phyloP scores from a whole-genome alignment of 1,140 invertebrate genomes.

The Heliconius melpomene region DNA sequence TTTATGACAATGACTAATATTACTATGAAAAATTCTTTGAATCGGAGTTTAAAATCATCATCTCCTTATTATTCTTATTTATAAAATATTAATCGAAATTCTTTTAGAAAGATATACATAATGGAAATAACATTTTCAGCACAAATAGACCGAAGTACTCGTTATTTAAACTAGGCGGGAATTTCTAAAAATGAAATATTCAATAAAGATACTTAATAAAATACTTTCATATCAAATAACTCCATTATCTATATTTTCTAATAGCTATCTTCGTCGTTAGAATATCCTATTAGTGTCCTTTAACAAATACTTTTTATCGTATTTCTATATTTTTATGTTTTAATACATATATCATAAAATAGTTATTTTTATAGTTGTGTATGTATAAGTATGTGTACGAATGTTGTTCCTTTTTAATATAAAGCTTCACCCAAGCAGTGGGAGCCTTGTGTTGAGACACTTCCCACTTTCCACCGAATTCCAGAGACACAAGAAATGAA shows the following conservation, averaged over 20 bases:
- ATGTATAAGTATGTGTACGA: neutral
- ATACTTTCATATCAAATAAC: neutral
- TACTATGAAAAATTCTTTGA: too few species aligned
- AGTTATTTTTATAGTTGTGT: neutral
- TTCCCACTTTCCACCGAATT: too few species aligned
- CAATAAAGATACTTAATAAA: slow-evolving; percentile 5
- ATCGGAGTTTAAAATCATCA: too few species aligned
- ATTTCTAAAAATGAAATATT: neutral
- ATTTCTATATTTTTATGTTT: neutral
- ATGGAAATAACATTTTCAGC: neutral
- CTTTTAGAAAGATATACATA: neutral
- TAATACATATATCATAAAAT: neutral
- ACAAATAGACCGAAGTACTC: neutral
- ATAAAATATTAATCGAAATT: too few species aligned
- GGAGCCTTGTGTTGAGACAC: too few species aligned
- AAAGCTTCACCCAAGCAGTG: too few species aligned
- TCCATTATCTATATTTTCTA: slow-evolving; percentile 2
- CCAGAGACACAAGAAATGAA: too few species aligned
- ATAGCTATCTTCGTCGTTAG: neutral
- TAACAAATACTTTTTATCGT: neutral
- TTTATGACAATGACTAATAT: too few species aligned
- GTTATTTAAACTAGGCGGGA: neutral
- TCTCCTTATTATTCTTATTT: too few species aligned
- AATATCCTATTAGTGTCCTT: neutral
- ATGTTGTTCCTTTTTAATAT: too few species aligned